phyloP scores from a whole-genome alignment of 2,888 invertebrate genomes.

The Tipula helvola region DNA sequence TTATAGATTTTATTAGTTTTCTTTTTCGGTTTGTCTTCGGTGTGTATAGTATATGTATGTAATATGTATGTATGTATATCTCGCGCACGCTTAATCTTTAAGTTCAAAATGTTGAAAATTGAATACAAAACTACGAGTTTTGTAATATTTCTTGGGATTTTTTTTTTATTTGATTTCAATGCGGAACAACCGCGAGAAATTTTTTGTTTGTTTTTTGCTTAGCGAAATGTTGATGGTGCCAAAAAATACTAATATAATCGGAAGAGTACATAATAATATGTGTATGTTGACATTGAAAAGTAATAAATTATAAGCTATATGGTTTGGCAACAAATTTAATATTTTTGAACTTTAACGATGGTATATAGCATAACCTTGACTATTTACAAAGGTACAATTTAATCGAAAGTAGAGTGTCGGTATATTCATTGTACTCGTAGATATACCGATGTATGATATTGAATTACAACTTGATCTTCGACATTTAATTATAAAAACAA shows the following conservation, averaged over 20 bases:
- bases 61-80: no score
- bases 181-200: background rate
- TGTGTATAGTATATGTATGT: no score
- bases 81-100: no score
- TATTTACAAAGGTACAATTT: background rate
- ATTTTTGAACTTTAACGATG: background rate
- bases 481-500: background rate
- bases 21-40: no score
- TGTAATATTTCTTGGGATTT: background rate
- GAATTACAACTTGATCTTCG: background rate
- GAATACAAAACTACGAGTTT: background rate
- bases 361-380: background rate
- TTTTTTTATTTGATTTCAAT: background rate
- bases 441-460: background rate
- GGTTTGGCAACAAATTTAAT: background rate
- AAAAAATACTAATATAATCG: background rate
- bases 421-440: background rate
- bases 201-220: background rate
- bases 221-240: background rate
- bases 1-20: no score
- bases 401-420: background rate
- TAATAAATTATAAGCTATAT: background rate
- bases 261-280: background rate
- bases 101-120: background rate
- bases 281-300: background rate